Evolutionary conservation across 1,140 invertebrate genomes (phyloP).

Genomic region (Drosophila ercepeae): DNA sequence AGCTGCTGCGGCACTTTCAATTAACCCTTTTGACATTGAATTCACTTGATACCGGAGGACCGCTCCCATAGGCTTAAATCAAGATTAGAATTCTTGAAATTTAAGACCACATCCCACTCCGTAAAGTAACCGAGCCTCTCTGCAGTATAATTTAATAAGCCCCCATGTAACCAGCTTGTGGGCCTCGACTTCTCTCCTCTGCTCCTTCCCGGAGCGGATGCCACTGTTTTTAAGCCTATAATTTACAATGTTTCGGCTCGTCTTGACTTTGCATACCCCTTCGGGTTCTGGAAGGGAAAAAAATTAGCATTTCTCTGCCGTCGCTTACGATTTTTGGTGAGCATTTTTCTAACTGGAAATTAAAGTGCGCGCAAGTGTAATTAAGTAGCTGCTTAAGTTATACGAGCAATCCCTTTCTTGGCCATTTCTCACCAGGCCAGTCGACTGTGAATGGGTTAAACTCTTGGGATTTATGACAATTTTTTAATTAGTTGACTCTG

Average conservation of each 20-base stretch:
- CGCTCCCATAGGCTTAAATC: slow-evolving; percentile 49
- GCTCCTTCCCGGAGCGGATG: background rate
- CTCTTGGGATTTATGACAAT: slow-evolving; percentile 73
- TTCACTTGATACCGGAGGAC: slow-evolving; percentile 49
- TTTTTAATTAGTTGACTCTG: slow-evolving; percentile 65
- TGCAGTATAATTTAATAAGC: slow-evolving; percentile 71
- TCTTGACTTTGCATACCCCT: slow-evolving; percentile 59
- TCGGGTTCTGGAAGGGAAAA: background rate
- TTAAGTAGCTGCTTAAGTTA: slow-evolving; percentile 72
- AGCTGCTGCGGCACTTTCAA: slow-evolving; percentile 51
- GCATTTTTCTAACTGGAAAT: slow-evolving; percentile 65
- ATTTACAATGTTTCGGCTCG: slow-evolving; percentile 76
- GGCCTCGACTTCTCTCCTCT: slow-evolving; percentile 12
- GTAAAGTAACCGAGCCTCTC: slow-evolving; percentile 10
- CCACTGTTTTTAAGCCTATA: slow-evolving; percentile 68
- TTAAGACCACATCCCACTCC: slow-evolving; percentile 34
- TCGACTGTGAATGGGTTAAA: slow-evolving; percentile 74
- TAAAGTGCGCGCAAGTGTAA: slow-evolving; percentile 81
- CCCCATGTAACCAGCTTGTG: slow-evolving; percentile 47
- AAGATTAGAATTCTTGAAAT: slow-evolving; percentile 66
- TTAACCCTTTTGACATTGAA: slow-evolving; percentile 73
- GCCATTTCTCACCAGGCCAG: slow-evolving; percentile 61
- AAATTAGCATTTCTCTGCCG: slow-evolving; percentile 68
- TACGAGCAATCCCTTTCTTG: slow-evolving; percentile 40
- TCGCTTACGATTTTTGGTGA: slow-evolving; percentile 25